Base-by-base conservation (phyloP, 1,140 invertebrate species). In the Drosophila burlai region DNA sequence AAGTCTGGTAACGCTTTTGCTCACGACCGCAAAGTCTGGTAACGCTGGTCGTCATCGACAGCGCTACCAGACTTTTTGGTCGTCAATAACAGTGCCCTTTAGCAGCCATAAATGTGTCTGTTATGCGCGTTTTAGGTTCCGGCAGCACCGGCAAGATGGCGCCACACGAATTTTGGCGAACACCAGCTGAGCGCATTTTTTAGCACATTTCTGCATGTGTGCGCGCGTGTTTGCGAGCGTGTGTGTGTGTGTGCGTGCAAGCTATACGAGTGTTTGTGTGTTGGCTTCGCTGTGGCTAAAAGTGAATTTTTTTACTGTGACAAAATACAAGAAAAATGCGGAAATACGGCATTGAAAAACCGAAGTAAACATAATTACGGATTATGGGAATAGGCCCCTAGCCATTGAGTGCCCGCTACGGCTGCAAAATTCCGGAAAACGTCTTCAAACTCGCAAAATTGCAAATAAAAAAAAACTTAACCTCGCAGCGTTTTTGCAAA, bases 251-350 rank as follows among this genome's bases (percentile, higher is more conserved):
- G 47, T 18, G 31, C n/a, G n/a, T 40, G 26, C 38, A 69, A 36
- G 62, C 36, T 58, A 21, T 21, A 9, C 50, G 29, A 54, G 36
- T 59, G 62, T 58, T 31, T 65, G 63, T 61, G 38, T 64, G 62
- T 54, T 71, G 34, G 62, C 63, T 52, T 54, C 63, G 55, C 55
- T 58, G 36, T 52, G 60, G 46, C 38, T 64, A 60, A 71, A 69
- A 72, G 71, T 60, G 49, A 77, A 61, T 81, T 87, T 87, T 89
- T 87, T 89, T 87, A 83, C 64, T 80, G 83, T 87, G 83, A 87
- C 83, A 83, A 86, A 83, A 86, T 81, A 82, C 55, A 81, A 64
- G 42, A 66, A 66, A 63, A 36, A 63, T 57, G 54, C 54, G 54
- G 54, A 57, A 57, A 57, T 57, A 57, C 63, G 63, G 63, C 58